These are phyloP conservation scores for rabbit (Oryctolagus cuniculus) DNA, from an alignment of 2,113 vertebrate genomes.

Conservation along the genomic window DNA sequence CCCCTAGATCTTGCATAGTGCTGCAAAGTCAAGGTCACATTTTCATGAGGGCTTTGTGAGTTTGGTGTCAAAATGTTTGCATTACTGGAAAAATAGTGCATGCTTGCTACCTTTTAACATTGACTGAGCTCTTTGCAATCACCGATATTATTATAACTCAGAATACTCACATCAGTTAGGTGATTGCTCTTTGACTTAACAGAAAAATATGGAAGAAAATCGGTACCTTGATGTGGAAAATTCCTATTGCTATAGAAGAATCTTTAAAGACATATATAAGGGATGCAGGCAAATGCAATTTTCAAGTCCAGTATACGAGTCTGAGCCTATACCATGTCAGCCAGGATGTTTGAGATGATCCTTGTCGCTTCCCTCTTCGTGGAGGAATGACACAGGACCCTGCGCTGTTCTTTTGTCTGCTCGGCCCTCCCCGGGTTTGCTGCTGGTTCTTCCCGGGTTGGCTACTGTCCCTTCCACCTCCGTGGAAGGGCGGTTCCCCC, in stretches of 20 bases:
- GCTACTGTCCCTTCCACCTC: too few species aligned
- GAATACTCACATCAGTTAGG: neutral
- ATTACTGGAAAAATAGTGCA: neutral
- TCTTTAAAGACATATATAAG: conserved; percentile 1
- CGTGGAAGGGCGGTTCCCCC: too few species aligned
- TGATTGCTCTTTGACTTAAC: neutral
- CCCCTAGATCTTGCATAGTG: neutral
- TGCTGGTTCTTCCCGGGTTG: too few species aligned
- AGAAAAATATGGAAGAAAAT: neutral
- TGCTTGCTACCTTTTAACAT: neutral
- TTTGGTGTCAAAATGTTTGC: conserved; percentile 22
- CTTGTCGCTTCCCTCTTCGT: too few species aligned
- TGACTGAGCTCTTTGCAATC: neutral
- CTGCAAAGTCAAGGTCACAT: neutral
- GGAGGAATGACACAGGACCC: too few species aligned
- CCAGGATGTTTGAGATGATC: neutral
- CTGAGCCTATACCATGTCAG: neutral
- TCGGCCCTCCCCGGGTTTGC: too few species aligned
- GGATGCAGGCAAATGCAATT: neutral
- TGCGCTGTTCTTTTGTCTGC: too few species aligned
- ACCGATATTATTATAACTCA: neutral
- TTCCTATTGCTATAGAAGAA: conserved; percentile 46
- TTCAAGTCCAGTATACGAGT: neutral
- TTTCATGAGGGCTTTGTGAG: neutral
- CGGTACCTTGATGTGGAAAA: neutral